Percentiles rank a stretch among this genome's conserved stretches.
Evolutionary conservation across 1,140 invertebrate genomes (phyloP).

Genomic region (Trichoplusia ni): DNA sequence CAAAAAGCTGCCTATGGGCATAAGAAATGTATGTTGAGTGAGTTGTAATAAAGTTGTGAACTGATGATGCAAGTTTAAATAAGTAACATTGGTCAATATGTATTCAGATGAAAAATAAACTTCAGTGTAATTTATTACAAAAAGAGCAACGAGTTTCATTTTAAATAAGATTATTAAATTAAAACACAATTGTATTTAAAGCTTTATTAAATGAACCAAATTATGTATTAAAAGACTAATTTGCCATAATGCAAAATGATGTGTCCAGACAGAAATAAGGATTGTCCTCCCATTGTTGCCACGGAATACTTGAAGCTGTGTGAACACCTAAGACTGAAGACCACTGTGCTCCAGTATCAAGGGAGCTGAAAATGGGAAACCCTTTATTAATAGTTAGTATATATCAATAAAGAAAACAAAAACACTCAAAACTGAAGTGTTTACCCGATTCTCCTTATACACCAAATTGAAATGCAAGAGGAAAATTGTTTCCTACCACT

Average conservation of each 20-base stretch:
- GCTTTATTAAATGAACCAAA: too few relatives aligned
- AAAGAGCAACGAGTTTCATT: constrained; percentile 20
- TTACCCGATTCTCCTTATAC: too few relatives aligned
- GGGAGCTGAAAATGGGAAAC: constrained; percentile 67
- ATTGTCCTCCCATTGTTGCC: too few relatives aligned
- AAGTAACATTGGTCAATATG: constrained; percentile 71
- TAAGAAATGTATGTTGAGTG: constrained; percentile 74
- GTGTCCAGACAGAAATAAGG: too few relatives aligned
- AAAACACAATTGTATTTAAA: too few relatives aligned
- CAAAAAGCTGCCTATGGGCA: constrained; percentile 64
- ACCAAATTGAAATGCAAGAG: too few relatives aligned
- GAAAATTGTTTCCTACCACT: too few relatives aligned
- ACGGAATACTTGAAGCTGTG: neutral
- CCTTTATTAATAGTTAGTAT: too few relatives aligned
- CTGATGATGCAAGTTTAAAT: constrained; percentile 59
- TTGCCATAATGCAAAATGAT: too few relatives aligned
- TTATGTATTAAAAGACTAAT: too few relatives aligned
- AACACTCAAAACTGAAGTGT: too few relatives aligned
- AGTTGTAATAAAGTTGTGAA: constrained; percentile 75
- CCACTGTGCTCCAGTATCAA: constrained; percentile 66
- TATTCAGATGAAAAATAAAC: constrained; percentile 80
- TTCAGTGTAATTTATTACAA: constrained; percentile 81
- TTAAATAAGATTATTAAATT: neutral
- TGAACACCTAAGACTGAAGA: constrained; percentile 24
- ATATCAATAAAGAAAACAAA: too few relatives aligned